Evolutionary conservation across 1,140 invertebrate genomes (phyloP), one percentile per base, ranked within the genome.

Genomic region (Gonatopus flavifemur): DNA sequence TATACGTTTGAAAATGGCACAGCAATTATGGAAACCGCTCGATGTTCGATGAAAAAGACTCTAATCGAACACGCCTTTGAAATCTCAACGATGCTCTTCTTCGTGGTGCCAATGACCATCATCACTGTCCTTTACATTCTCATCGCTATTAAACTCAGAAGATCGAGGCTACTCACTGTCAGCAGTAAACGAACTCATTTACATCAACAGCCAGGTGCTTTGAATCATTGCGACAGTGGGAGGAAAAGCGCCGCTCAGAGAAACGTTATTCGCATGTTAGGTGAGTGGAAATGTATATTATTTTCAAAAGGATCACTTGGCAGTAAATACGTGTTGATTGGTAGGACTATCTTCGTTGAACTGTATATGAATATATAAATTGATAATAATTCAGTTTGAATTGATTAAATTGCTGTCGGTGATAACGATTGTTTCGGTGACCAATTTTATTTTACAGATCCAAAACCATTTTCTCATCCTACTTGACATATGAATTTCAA

Each of bases 71-170:
- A 91, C 69, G 84, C 88, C 1, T 94, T 94, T 63, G 88, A 90
- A 62, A 82, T 93, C 46, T 93, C 90, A 1, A 90, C 90, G 0
- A 83, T 92, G 54, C 67, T 94, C 16, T 93, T 94, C 72, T 95
- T 95, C 69, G 82, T 91, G 5, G 79, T 86, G 2, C 92, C 93
- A 1, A 93, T 95, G 90, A 85, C 87, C 12, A 74, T 94, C 24
- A 94, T 95, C 59, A 89, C 87, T 4, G 86, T 88, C 3, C 80
- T 94, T 2, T 94, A 96, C 69, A 80, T 88, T n/a, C 74, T 91
- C 42, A 94, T 95, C 62, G 91, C 88, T 6, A 65, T 91, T 12
- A 85, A 87, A 58, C 73, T 94, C 25, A 83, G 85, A 53, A 76
- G 82, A 41, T 85, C 88, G 0, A 82, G 75, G 30, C 69, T 82